These are phyloP conservation scores for Nycticebus coucang DNA, from an alignment of 2,113 vertebrate species.

Conservation along the genomic window DNA sequence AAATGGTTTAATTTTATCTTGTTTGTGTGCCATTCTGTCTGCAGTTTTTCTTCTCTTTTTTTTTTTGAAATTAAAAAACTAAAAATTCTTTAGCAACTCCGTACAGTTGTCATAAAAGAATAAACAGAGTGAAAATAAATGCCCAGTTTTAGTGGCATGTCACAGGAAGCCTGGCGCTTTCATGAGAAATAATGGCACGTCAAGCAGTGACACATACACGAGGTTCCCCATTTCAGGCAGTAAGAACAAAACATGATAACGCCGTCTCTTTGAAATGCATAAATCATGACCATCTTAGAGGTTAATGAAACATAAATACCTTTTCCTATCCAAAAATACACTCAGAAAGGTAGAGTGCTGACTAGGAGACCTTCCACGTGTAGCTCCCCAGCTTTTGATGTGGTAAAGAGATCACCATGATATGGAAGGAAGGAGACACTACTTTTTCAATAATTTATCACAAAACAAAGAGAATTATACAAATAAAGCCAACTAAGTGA, in stretches of 20 bases:
- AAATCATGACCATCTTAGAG: slow-evolving; percentile 55
- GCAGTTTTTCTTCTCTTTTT: not conserved
- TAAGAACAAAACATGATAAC: slow-evolving; percentile 64
- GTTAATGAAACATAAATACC: slow-evolving; percentile 70
- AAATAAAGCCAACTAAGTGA: not conserved
- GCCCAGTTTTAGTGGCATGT: slow-evolving; percentile 42
- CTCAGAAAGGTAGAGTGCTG: not conserved
- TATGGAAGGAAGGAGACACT: not conserved
- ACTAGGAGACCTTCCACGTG: not conserved
- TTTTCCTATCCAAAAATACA: slow-evolving; percentile 49
- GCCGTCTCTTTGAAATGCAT: slow-evolving; percentile 62
- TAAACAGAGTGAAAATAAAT: slow-evolving; percentile 66
- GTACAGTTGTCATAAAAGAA: slow-evolving; percentile 68
- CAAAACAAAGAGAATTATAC: slow-evolving; percentile 14
- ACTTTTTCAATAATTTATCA: not conserved
- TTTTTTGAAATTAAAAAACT: slow-evolving; percentile 9
- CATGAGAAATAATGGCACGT: slow-evolving; percentile 72
- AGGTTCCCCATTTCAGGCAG: slow-evolving; percentile 61
- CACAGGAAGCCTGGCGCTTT: slow-evolving; percentile 60
- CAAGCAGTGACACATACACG: slow-evolving; percentile 71
- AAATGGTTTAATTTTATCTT: slow-evolving; percentile 1
- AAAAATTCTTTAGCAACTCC: slow-evolving; percentile 63
- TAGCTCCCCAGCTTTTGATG: not conserved
- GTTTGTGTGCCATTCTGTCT: not conserved
- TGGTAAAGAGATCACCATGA: not conserved